phyloP scores from a whole-genome alignment of 2,113 vertebrate genomes.

The Puntigrus tetrazona region DNA sequence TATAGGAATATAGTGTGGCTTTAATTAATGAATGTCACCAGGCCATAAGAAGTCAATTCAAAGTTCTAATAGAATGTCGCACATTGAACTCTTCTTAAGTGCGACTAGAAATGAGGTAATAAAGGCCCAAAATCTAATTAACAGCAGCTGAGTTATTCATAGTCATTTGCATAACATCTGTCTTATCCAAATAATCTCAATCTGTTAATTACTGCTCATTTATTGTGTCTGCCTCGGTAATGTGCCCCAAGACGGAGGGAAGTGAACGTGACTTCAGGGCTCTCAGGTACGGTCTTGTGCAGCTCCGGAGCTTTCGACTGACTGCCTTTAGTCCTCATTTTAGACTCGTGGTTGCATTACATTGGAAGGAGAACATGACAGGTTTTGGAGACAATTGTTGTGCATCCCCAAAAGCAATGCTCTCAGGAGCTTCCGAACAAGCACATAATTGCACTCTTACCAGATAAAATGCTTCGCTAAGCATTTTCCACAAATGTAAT shows the following conservation, averaged over 20 bases:
- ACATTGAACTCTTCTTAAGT: not conserved
- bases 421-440: not conserved
- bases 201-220: slow-evolving; percentile 45
- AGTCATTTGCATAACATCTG: slow-evolving; percentile 53
- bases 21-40: not conserved
- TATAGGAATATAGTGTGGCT: not conserved
- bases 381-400: not conserved
- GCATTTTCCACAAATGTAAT: slow-evolving; percentile 8
- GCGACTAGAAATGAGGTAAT: slow-evolving; percentile 23
- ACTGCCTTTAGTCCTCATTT: not conserved
- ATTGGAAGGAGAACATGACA: not conserved
- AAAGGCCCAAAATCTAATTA: slow-evolving; percentile 30
- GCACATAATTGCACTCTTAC: slow-evolving; percentile 10
- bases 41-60: not conserved
- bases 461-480: not conserved
- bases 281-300: not conserved
- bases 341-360: not conserved
- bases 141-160: slow-evolving; percentile 36
- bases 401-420: slow-evolving; percentile 2
- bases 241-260: not conserved
- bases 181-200: slow-evolving; percentile 34
- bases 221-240: slow-evolving; percentile 16
- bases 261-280: not conserved
- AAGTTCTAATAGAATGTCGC: not conserved
- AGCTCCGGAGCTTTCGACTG: not conserved